Evolutionary conservation across 2,888 invertebrate species (phyloP).

Genomic region (Chouioia cunea): DNA sequence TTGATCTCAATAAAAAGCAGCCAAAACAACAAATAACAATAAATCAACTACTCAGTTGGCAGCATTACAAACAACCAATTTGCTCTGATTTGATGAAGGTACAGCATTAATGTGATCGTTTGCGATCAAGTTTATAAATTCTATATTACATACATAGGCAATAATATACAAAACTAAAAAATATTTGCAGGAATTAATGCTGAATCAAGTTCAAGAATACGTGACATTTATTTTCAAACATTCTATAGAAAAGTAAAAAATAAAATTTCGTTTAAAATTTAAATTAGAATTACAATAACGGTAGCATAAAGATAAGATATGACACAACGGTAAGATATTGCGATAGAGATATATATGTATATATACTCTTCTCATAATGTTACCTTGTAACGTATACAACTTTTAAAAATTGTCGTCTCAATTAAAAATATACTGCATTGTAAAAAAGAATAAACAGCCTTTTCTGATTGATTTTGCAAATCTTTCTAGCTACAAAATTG

Average conservation of each 20-base stretch:
- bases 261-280: neutral
- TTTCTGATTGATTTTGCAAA: neutral
- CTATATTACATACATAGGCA: constrained; percentile 6
- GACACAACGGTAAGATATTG: constrained; percentile 11
- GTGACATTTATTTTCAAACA: constrained; percentile 65
- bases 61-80: constrained; percentile 68
- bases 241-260: constrained; percentile 46
- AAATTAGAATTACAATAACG: neutral
- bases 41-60: constrained; percentile 70
- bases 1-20: constrained; percentile 50
- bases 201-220: constrained; percentile 55
- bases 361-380: too few relatives aligned
- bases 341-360: too few relatives aligned
- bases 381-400: neutral
- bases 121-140: constrained; percentile 9
- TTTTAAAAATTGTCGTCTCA: neutral
- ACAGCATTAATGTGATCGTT: constrained; percentile 49
- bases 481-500: neutral
- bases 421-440: neutral
- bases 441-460: neutral
- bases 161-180: constrained; percentile 31
- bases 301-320: constrained; percentile 19
- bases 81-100: constrained; percentile 60
- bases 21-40: constrained; percentile 56
- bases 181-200: constrained; percentile 60